Conservation (phyloP, 2,113 vertebrate species). For the Spea bombifrons region DNA sequence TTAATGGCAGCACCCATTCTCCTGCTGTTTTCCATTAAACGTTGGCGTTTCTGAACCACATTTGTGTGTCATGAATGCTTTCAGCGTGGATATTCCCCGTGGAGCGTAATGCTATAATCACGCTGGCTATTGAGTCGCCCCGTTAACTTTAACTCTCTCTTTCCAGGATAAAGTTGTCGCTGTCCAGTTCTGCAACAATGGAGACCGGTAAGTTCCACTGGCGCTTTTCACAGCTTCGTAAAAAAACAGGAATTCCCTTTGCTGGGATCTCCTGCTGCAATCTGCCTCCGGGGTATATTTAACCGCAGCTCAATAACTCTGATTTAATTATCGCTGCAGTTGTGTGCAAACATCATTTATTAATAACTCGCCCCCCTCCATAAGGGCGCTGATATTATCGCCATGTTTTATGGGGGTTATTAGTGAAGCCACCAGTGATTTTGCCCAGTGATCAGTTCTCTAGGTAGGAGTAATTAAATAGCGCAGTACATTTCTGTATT, state of each 20-base stretch:
- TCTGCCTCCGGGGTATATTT: neutral
- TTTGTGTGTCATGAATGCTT: too few species aligned
- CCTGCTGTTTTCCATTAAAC: too few species aligned
- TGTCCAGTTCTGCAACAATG: conserved; percentile 95
- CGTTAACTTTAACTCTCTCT: neutral
- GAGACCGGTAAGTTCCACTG: conserved; percentile 78
- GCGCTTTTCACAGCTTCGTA: too few species aligned
- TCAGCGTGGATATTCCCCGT: too few species aligned
- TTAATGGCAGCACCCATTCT: too few species aligned
- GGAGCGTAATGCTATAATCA: too few species aligned
- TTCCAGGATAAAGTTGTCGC: conserved; percentile 93
- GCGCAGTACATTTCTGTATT: neutral
- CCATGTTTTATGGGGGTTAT: neutral
- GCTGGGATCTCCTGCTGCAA: neutral
- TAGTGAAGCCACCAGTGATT: neutral
- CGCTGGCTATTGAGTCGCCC: too few species aligned
- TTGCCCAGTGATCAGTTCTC: neutral
- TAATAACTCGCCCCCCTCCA: neutral
- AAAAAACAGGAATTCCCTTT: too few species aligned
- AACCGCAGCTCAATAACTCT: neutral
- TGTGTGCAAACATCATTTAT: neutral
- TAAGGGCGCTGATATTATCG: neutral
- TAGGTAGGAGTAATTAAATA: neutral
- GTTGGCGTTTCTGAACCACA: too few species aligned
- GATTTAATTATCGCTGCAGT: neutral